Evolutionary conservation across 2,113 vertebrate genomes (phyloP), one percentile per base, ranked within the genome.

Genomic region (Haplochromis vanheusdeni): DNA sequence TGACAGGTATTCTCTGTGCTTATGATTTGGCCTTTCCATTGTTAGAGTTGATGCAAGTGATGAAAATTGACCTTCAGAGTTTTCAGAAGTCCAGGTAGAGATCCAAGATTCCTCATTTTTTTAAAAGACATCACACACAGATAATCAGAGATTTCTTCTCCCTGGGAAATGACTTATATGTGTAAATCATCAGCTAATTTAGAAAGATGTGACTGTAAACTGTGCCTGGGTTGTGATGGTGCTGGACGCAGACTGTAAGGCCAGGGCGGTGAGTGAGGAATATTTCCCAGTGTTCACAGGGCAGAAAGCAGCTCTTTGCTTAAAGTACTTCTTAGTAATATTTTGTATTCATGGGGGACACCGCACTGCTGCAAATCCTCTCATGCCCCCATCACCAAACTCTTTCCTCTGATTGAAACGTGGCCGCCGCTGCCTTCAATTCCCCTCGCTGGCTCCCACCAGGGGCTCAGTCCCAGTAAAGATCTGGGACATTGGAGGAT

Each of bases 401-500:
- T 77, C 58, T 68, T 47, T n/a, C 56, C 80, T 81, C 31, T 55
- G 84, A 83, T 37, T 87, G 82, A 90, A 91, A 81, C 3, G 17
- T 92, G 85, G 87, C 45, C 19, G 3, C 6, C 2, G 14, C 80
- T 79, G 54, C 16, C 7, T 88, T 92, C 47, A 92, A 90, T 91
- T 93, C 52, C 88, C 83, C 87, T 87, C 82, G 62, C 70, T 11
- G 26, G 81, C 80, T 90, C 89, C 91, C 91, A 91, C n/a, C 62
- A 86, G 91, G 89, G 89, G 84, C 84, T 88, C 84, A 52, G 73
- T 91, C 92, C 88, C 85, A 89, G 84, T 84, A 87, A 90, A 91
- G 90, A 95, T 94, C 92, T 95, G 93, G 94, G 92, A 94, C 94
- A 93, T 45, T 85, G 88, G 79, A 83, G 94, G 94, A 95, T 95